Base-by-base conservation (phyloP, 2,888 invertebrate species). In the Cataglyphis albicans region DNA sequence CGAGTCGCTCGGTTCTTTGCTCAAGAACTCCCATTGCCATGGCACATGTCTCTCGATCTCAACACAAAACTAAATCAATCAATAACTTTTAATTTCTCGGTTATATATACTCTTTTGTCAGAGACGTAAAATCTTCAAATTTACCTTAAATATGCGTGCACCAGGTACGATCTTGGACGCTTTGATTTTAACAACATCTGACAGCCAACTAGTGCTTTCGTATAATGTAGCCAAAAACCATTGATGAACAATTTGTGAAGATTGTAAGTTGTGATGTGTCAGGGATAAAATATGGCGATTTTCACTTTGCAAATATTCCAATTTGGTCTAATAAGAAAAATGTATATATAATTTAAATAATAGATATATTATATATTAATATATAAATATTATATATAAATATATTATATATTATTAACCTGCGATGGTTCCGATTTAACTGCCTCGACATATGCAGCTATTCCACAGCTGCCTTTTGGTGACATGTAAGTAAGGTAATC, bases 401-500 rank as follows among this genome's bases (percentile, higher is more conserved):
- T 38, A 48, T 18, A 48, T 48, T 2, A 48, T 48, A 48, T 18
- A 48, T n/a, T 48, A 48, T 6, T 63, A 82, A 93, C 94, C 91
- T 94, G 93, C 25, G 93, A 91, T 38, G 91, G 91, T 68, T 86
- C 80, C 6, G 87, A 59, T 82, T 89, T 91, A 44, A 91, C 89
- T 21, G 93, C 91, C 73, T 93, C 93, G 52, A 94, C 89, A 76
- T 93, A 93, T 55, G 91, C 87, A 48, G 92, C 90, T 57, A 94
- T 80, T 67, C 94, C 94, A 72, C 94, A 94, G 55, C 93, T 94
- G 18, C 94, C 94, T 86, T 89, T 91, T 18, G 94, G 93, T 25
- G 94, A 93, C 10, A 94, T 90, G 64, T 93, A 94, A 52, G 92
- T 93, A 44, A 93, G 92, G 75, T 94, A 94, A 86, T 94, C 94